These are phyloP conservation scores for Zygaena filipendulae DNA, from an alignment of 2,888 invertebrate genomes.

Conservation along the genomic window DNA sequence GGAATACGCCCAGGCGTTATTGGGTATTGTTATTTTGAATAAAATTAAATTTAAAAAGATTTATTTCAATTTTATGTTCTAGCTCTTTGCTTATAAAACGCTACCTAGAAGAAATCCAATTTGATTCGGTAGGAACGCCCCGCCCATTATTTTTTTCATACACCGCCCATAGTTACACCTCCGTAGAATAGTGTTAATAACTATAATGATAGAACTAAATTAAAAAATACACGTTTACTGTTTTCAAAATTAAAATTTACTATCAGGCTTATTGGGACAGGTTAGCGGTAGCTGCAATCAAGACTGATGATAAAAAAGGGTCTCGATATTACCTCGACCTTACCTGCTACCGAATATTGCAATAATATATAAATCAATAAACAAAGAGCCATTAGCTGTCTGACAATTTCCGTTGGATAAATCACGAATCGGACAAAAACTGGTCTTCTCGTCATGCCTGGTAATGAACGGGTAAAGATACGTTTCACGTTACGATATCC, in stretches of 20 bases:
- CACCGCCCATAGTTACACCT: conserved; percentile 32
- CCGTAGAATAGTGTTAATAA: too few relatives aligned
- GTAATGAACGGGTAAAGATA: conserved; percentile 38
- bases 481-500: conserved; percentile 27
- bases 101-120: conserved; percentile 27
- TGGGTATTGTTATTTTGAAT: too few relatives aligned
- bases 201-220: too few relatives aligned
- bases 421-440: conserved; percentile 50
- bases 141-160: conserved; percentile 51
- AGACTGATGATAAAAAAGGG: conserved; percentile 32
- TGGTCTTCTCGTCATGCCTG: conserved; percentile 30
- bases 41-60: too few relatives aligned
- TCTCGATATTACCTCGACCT: conserved; percentile 40
- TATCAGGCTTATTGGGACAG: conserved; percentile 22
- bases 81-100: too few relatives aligned
- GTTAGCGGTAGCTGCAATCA: conserved; percentile 48
- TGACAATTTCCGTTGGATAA: conserved; percentile 65
- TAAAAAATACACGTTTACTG: too few relatives aligned
- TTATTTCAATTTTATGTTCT: too few relatives aligned
- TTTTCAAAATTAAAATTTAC: too few relatives aligned
- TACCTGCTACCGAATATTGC: conserved; percentile 61
- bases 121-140: conserved; percentile 23
- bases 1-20: too few relatives aligned
- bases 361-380: conserved; percentile 64
- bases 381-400: conserved; percentile 66